Evolutionary conservation across 2,797 vertebrate species (phyloP), one percentile per base, ranked within the genome.

Genomic region (Arctocebus calabarensis): DNA sequence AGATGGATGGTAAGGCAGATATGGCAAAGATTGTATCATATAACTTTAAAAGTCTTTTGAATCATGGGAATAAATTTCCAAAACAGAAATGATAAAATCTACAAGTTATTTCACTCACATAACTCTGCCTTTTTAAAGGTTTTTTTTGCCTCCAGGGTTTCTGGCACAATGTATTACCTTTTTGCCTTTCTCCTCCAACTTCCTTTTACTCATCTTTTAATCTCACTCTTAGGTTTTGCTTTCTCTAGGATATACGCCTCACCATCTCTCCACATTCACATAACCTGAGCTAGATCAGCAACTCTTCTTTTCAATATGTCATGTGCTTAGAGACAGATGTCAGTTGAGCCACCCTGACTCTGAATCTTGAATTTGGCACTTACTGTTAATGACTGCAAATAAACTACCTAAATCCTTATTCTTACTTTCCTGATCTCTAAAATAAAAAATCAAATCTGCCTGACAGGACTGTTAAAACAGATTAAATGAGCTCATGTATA

Each of bases 331-430:
- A 7, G 55, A 91, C 29, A 95, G 12, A 83, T 2, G 57, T 19
- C 37, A 86, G 22, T 48, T 9, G 6, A 90, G 10, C 92, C 4
- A 68, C 64, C 20, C 27, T 81, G 73, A 83, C 52, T 93, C 70
- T 64, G 14, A 95, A 79, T 78, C 29, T 12, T 34, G 13, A 68
- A 27, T 81, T 81, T 34, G 22, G 52, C 27, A 71, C n/a, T 75
- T 90, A 32, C 23, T 94, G 13, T 52, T 48, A 48, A 55, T 68
- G 7, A 85, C 27, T 23, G 34, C 5, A 83, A 81, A 66, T 34
- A 95, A 37, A 91, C 45, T 52, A 84, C 13, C 25, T 73, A 94
- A 95, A 23, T 11, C n/a, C 43, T 94, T 59, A 75, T 78, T 64
- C 52, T 40, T 40, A 82, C 29, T 73, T 93, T 93, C 25, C 25